A percentile compares a stretch with the other conserved stretches of the same genome.
These are phyloP conservation scores for Noctuana brunneofusca DNA, from an alignment of 2,888 invertebrate species.

Conservation along the genomic window DNA sequence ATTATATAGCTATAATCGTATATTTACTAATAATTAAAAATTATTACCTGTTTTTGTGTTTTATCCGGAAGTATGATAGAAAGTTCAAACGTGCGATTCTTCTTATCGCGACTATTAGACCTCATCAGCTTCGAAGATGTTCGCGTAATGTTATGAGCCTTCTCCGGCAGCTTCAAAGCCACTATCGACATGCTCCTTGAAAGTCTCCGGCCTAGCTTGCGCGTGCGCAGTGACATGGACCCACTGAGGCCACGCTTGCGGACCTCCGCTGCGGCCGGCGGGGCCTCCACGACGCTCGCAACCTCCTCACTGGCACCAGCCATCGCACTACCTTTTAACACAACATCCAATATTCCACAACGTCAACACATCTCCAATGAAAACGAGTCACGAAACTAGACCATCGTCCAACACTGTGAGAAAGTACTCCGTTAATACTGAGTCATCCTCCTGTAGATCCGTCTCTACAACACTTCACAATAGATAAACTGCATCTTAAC, in stretches of 20 bases:
- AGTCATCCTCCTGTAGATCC: slow-evolving; percentile 58
- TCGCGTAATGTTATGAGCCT: slow-evolving; percentile 84
- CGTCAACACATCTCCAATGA: slow-evolving; percentile 68
- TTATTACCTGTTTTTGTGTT: slow-evolving; percentile 85
- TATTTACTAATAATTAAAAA: too few relatives aligned
- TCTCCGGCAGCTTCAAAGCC: slow-evolving; percentile 80
- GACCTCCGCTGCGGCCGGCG: slow-evolving; percentile 49
- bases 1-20: too few relatives aligned
- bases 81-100: slow-evolving; percentile 83
- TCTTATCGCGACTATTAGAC: slow-evolving; percentile 82
- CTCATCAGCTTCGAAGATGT: slow-evolving; percentile 83
- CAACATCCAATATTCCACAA: slow-evolving; percentile 50
- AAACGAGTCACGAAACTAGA: slow-evolving; percentile 59
- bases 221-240: slow-evolving; percentile 77
- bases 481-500: slow-evolving; percentile 67
- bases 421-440: slow-evolving; percentile 61
- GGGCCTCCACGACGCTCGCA: slow-evolving; percentile 58
- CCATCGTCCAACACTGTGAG: slow-evolving; percentile 50
- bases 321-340: slow-evolving; percentile 66
- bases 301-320: slow-evolving; percentile 73
- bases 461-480: slow-evolving; percentile 62
- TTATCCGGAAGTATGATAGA: slow-evolving; percentile 86
- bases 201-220: slow-evolving; percentile 77
- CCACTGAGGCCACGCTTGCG: slow-evolving; percentile 72
- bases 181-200: slow-evolving; percentile 83